Conservation (phyloP, 2,888 invertebrate species). For the Drosophila demipolita region DNA sequence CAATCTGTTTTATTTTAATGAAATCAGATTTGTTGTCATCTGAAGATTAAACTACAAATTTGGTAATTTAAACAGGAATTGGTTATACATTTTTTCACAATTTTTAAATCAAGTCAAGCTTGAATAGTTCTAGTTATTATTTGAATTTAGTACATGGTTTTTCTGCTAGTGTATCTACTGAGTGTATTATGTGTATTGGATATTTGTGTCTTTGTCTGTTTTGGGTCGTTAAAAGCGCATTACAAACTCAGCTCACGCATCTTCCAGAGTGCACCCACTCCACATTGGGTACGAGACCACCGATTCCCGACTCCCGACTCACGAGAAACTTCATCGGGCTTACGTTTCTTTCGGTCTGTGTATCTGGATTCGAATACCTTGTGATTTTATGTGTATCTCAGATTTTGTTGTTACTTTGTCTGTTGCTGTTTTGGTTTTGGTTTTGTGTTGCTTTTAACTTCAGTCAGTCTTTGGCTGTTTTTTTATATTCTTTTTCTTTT, state of each 20-base stretch:
- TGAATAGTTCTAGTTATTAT: background rate
- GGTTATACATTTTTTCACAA: background rate
- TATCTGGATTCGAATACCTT: slow-evolving; percentile 31
- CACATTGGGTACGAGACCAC: slow-evolving; percentile 12
- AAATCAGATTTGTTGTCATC: background rate
- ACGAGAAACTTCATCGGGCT: slow-evolving; percentile 33
- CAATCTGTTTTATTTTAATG: background rate
- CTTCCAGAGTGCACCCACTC: slow-evolving; percentile 67
- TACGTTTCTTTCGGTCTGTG: slow-evolving; percentile 23
- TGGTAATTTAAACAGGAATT: background rate
- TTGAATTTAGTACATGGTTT: background rate
- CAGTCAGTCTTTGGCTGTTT: slow-evolving; percentile 53
- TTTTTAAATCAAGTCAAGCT: background rate
- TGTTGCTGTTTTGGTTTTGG: slow-evolving; percentile 16
- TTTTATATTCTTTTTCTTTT: background rate
- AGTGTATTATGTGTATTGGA: slow-evolving; percentile 8
- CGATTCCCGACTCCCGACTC: background rate
- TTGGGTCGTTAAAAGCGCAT: slow-evolving; percentile 63
- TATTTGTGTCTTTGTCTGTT: slow-evolving; percentile 32
- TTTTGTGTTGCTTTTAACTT: slow-evolving; percentile 34
- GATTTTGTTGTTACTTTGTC: slow-evolving; percentile 21
- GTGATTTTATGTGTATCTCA: slow-evolving; percentile 27
- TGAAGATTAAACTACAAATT: background rate
- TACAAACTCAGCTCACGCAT: slow-evolving; percentile 69
- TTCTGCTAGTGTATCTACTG: slow-evolving; percentile 1